These are phyloP conservation scores for Hystrix brachyura DNA, from an alignment of 2,113 vertebrate species.

Conservation along the genomic window DNA sequence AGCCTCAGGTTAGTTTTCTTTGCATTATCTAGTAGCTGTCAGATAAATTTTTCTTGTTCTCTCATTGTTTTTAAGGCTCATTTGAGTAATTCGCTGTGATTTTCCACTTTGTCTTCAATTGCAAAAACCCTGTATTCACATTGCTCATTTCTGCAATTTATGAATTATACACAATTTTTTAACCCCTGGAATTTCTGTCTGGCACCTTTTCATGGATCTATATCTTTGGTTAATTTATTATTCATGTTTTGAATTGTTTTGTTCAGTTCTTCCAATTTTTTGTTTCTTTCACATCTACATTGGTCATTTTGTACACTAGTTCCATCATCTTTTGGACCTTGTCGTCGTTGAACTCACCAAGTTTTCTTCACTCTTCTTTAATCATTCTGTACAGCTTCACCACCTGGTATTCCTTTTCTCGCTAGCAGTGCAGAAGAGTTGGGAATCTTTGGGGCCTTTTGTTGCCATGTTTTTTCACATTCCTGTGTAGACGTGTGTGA, in stretches of 20 bases:
- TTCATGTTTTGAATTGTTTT: not conserved
- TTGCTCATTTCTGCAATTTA: not conserved
- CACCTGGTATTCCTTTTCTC: not conserved
- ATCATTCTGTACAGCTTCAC: not conserved
- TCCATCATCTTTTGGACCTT: not conserved
- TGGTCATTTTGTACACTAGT: not conserved
- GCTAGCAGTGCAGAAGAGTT: not conserved
- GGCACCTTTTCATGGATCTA: not conserved
- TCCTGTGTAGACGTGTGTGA: not conserved
- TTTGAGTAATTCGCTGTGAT: not conserved
- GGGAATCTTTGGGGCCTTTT: not conserved
- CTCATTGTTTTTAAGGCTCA: not conserved
- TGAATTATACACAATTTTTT: not conserved
- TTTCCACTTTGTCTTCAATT: not conserved
- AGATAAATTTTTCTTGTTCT: not conserved
- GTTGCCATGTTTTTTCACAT: not conserved
- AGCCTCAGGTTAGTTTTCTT: not conserved
- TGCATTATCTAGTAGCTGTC: not conserved
- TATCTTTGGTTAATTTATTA: not conserved
- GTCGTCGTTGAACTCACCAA: not conserved
- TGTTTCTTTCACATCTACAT: not conserved
- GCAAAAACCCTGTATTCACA: not conserved
- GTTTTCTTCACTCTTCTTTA: not conserved
- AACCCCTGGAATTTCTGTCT: not conserved
- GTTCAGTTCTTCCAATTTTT: not conserved